Conservation (phyloP, 2,113 vertebrate genomes). For the Ammodramus savannarum region DNA sequence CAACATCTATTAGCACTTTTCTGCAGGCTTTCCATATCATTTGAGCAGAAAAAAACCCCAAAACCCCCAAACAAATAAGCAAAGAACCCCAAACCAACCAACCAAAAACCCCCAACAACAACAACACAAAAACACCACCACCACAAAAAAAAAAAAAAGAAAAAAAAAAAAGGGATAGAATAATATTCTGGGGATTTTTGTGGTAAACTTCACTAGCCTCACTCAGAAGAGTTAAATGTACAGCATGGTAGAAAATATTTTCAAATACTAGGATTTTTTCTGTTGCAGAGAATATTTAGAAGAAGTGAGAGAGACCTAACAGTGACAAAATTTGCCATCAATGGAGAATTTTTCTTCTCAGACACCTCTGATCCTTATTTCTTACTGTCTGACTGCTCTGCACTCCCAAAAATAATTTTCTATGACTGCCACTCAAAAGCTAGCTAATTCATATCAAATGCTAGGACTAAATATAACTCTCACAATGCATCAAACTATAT, state of each 20-base stretch:
- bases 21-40: background rate
- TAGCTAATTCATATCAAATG: background rate
- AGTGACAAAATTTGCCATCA: background rate
- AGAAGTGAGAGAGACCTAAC: background rate
- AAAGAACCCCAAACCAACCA: background rate
- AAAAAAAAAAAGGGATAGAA: background rate
- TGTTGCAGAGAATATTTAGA: background rate
- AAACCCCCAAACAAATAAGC: background rate
- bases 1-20: background rate
- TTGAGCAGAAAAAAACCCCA: background rate
- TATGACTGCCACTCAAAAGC: background rate
- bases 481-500: background rate
- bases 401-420: background rate
- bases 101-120: accelerated
- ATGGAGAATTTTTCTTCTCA: background rate
- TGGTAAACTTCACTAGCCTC: background rate
- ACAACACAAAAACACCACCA: background rate
- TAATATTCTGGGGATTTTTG: background rate
- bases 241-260: background rate
- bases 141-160: background rate
- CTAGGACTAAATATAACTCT: background rate
- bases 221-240: background rate
- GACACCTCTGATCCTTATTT: background rate
- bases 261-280: background rate
- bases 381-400: background rate